These are phyloP conservation scores for Sardinella longiceps DNA, from an alignment of 2,797 vertebrate genomes.

Conservation along the genomic window DNA sequence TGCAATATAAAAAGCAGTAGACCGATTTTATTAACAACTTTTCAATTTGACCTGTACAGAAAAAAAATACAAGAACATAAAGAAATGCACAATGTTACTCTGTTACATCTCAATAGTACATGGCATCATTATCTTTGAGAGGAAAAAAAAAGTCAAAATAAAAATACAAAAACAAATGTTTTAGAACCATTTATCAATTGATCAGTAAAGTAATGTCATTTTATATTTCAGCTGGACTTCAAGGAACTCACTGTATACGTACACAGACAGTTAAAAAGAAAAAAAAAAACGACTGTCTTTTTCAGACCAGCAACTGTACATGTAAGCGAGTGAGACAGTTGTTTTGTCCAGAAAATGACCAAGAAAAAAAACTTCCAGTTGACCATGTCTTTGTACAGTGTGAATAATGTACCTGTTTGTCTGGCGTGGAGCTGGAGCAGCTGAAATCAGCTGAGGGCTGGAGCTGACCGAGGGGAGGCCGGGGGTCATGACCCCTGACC, in stretches of 20 bases:
- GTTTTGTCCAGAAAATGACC: neutral
- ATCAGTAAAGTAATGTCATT: slow-evolving; percentile 62
- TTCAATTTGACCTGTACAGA: slow-evolving; percentile 93
- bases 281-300: slow-evolving; percentile 5
- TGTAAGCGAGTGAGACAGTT: neutral
- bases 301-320: slow-evolving; percentile 6
- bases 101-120: slow-evolving; percentile 84
- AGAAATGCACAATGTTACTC: slow-evolving; percentile 81
- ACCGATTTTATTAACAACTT: slow-evolving; percentile 89
- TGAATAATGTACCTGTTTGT: neutral
- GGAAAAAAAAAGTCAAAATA: slow-evolving; percentile 57
- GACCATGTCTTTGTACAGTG: neutral
- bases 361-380: slow-evolving; percentile 7
- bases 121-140: slow-evolving; percentile 72
- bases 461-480: neutral
- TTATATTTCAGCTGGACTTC: slow-evolving; percentile 48
- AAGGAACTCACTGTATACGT: slow-evolving; percentile 30
- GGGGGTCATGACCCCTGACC: neutral
- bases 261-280: neutral
- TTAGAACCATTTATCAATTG: slow-evolving; percentile 77
- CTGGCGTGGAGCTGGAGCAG: neutral
- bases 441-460: neutral
- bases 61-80: slow-evolving; percentile 61
- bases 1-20: slow-evolving; percentile 11
- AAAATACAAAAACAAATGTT: slow-evolving; percentile 68